phyloP scores from a whole-genome alignment of 2,797 vertebrate species.

The Rhadinocentrus ornatus region DNA sequence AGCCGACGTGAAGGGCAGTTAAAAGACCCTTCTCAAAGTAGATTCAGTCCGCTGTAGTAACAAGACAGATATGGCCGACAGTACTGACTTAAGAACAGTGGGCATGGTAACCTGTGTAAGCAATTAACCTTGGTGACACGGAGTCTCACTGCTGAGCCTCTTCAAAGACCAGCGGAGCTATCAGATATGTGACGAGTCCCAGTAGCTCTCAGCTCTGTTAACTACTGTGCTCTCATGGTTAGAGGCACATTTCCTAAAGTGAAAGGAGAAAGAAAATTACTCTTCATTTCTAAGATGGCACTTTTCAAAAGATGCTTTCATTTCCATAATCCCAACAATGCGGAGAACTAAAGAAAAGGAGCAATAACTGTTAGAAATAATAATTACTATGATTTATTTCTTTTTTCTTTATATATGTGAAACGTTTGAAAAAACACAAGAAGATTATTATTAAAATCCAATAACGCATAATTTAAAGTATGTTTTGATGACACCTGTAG shows the following conservation, averaged over 20 bases:
- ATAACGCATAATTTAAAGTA: no score
- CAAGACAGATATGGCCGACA: slow-evolving; percentile 17
- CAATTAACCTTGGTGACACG: slow-evolving; percentile 76
- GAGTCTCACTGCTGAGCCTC: slow-evolving; percentile 50
- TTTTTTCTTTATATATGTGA: no score
- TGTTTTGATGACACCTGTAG: background rate
- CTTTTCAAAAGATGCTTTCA: slow-evolving; percentile 23
- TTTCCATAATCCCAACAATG: slow-evolving; percentile 29
- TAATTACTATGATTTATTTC: background rate
- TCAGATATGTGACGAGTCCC: slow-evolving; percentile 55
- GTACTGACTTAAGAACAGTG: slow-evolving; percentile 53
- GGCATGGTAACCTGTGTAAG: slow-evolving; percentile 58
- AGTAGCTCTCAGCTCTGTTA: slow-evolving; percentile 51
- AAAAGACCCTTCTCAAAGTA: slow-evolving; percentile 49
- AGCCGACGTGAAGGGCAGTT: slow-evolving; percentile 42
- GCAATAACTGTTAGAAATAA: background rate
- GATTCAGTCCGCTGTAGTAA: slow-evolving; percentile 40
- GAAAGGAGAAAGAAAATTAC: slow-evolving; percentile 42
- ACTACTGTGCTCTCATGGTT: slow-evolving; percentile 50
- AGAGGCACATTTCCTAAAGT: slow-evolving; percentile 42
- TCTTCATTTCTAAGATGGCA: slow-evolving; percentile 41
- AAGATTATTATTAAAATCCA: background rate
- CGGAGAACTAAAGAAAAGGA: slow-evolving; percentile 24
- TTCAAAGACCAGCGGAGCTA: slow-evolving; percentile 57
- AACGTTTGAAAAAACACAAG: background rate